Conservation (phyloP, 2,113 vertebrate species). For the Equus przewalskii region DNA sequence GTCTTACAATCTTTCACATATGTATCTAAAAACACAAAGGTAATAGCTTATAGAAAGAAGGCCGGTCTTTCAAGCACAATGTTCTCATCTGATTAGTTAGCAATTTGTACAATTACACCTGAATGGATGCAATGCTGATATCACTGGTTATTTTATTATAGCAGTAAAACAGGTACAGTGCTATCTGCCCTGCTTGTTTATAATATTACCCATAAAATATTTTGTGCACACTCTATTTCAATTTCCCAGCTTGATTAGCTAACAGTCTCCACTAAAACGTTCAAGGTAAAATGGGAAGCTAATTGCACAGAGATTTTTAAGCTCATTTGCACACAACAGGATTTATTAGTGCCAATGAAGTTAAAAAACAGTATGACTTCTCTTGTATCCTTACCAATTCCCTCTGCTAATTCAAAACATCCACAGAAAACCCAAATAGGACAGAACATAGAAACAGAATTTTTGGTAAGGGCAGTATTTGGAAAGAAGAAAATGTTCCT, state of each 20-base stretch:
- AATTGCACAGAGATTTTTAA: conserved; percentile 84
- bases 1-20: conserved; percentile 71
- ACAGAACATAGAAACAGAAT: not conserved
- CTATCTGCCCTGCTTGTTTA: conserved; percentile 78
- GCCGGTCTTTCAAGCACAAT: conserved; percentile 76
- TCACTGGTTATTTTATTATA: conserved; percentile 84
- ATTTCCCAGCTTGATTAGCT: conserved; percentile 86
- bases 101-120: conserved; percentile 87
- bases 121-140: conserved; percentile 84
- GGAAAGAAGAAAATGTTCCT: conserved; percentile 5
- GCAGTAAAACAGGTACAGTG: conserved; percentile 81
- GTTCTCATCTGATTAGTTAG: conserved; percentile 83
- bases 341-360: conserved; percentile 84
- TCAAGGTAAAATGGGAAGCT: conserved; percentile 85
- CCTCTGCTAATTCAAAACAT: conserved; percentile 68
- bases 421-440: not conserved
- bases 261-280: conserved; percentile 82
- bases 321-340: conserved; percentile 80
- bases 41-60: conserved; percentile 73
- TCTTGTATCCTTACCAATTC: conserved; percentile 62
- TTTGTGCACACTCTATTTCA: conserved; percentile 81
- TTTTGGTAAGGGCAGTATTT: not conserved
- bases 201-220: conserved; percentile 86
- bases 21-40: conserved; percentile 69
- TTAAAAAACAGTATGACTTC: conserved; percentile 67